Evolutionary conservation across 2,888 invertebrate species (phyloP), one percentile per base, ranked within the genome.

Genomic region (Andrena trimmerana): DNA sequence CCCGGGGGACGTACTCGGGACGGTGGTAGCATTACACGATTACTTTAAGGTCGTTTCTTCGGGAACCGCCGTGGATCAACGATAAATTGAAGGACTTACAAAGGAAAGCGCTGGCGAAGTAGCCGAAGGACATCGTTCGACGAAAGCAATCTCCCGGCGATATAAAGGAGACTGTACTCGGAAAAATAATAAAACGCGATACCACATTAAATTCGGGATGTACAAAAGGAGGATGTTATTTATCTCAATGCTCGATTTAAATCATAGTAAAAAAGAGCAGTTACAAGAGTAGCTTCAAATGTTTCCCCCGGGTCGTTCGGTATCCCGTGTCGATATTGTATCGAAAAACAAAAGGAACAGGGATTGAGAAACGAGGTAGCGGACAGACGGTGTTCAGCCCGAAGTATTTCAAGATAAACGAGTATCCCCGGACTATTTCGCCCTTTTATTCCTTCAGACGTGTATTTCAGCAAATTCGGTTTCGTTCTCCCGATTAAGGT

Each of bases 81-180:
- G 84, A 88, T 88, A 88, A 86, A 88, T 88, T 62, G 78, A 60
- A 70, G 33, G 65, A 63, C 69, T 81, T 57, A 60, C 57, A 62
- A 68, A 85, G 73, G 48, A 52, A 76, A 68, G 50, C 36, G 27
- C 2, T 33, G 60, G 1, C 10, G 48, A 52, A 60, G 74, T 66
- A 57, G 65, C 65, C 75, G 69, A 13, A 67, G 69, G 48, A 42
- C 50, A 48, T 63, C 50, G 24, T 29, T 20, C 36, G 62, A 65
- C 31, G 20, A 24, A 52, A 73, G 50, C 65, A 50, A 67, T 59
- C 42, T 59, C 42, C 52, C 29, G 4, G 4, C 42, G 27, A 31
- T 36, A 31, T 2, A 60, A 33, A 27, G 63, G 29, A 16, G 42
- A n/a, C 60, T 60, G 20, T 59, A 29, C 52, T 24, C 29, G 2